Evolutionary conservation across 2,113 vertebrate genomes (phyloP).

Genomic region (Pteruthius melanotis): DNA sequence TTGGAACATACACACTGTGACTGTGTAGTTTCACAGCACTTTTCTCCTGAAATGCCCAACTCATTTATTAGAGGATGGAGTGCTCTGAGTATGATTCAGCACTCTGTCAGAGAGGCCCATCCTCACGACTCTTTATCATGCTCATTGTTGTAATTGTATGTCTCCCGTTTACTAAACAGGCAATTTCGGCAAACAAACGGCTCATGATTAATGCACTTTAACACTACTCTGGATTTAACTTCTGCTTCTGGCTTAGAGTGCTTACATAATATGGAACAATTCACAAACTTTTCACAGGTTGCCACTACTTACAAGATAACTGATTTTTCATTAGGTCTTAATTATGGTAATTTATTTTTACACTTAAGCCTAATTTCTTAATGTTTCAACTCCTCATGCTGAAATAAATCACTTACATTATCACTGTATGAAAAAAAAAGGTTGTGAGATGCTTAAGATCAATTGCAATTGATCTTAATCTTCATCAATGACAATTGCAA

Average conservation of each 20-base stretch:
- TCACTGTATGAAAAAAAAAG: not conserved
- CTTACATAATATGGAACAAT: not conserved
- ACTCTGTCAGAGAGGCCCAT: not conserved
- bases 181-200: not conserved
- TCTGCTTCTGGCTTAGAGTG: not conserved
- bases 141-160: not conserved
- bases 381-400: not conserved
- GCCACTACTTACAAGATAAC: not conserved
- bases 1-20: not conserved
- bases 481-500: not conserved
- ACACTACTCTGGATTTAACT: not conserved
- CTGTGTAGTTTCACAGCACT: not conserved
- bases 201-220: not conserved
- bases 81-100: not conserved
- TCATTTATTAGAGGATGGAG: not conserved
- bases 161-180: not conserved
- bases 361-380: not conserved
- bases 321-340: not conserved
- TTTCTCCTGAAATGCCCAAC: not conserved
- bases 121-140: fast-evolving
- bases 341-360: not conserved
- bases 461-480: too few species aligned
- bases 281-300: not conserved
- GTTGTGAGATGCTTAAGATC: not conserved
- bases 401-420: not conserved